Conservation (phyloP, 1,140 invertebrate genomes). For the Nasonia giraulti region DNA sequence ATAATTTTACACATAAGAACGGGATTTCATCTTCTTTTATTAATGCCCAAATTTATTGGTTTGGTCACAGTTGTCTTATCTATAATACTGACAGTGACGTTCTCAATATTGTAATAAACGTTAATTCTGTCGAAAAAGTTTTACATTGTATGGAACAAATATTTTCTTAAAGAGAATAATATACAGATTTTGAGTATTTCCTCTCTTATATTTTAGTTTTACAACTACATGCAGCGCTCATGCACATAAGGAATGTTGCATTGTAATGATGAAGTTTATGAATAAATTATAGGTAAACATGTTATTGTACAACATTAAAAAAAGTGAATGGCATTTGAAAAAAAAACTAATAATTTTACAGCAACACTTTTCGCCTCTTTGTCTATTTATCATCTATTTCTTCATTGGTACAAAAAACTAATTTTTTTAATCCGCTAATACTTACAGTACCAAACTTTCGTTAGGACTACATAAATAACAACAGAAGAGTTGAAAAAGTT, state of each 20-base stretch:
- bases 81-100: conserved; percentile 60
- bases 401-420: conserved; percentile 29
- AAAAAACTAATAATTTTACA: conserved; percentile 24
- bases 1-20: background rate
- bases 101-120: conserved; percentile 24
- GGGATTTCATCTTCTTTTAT: background rate
- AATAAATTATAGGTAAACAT: conserved; percentile 5
- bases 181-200: conserved; percentile 42
- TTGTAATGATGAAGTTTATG: conserved; percentile 22
- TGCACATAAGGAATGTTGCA: conserved; percentile 45
- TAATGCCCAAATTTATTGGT: conserved; percentile 21
- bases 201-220: conserved; percentile 23
- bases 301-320: conserved; percentile 28
- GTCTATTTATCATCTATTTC: conserved; percentile 11
- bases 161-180: conserved; percentile 9
- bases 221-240: conserved; percentile 32
- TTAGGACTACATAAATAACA: conserved; percentile 17
- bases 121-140: background rate
- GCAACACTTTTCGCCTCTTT: conserved; percentile 44
- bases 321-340: background rate
- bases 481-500: background rate
- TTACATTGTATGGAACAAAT: conserved; percentile 8
- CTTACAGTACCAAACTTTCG: conserved; percentile 23
- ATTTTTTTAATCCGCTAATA: conserved; percentile 22
- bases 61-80: conserved; percentile 45